Evolutionary conservation across 2,797 vertebrate species (phyloP), one percentile per base, ranked within the genome.

Genomic region (Hafferia zeledoni): DNA sequence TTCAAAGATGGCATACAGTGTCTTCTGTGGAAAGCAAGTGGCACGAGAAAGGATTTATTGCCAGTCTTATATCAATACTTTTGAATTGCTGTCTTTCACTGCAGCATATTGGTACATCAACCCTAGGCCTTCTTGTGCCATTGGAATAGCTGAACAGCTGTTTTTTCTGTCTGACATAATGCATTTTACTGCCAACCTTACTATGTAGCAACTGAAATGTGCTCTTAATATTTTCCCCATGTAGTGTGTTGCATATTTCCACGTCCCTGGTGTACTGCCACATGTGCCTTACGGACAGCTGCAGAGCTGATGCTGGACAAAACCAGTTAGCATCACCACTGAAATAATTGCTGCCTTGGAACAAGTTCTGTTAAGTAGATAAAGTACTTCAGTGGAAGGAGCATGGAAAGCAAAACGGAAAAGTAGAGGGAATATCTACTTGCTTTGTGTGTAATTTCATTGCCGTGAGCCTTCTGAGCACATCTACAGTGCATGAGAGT

Each of bases 331-430:
- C 71, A 50, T 50, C 23, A 27, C 64, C 43, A 14, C 0, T 44
- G 69, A 69, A 78, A 69, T 63, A 86, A 57, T 71, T 61, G 50
- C 1, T 87, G 78, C 52, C 50, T 75, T 76, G 50, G 47, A 90
- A 37, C 55, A 43, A 61, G 55, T 46, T 82, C 47, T 82, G 11
- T 33, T 57, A 39, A 47, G 46, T 12, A 72, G 53, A 56, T 63
- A 55, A 70, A 85, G 49, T 52, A n/a, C 47, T 95, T 77, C 55
- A 77, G 31, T 67, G 60, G 31, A 61, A 84, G 50, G 56, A 79
- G 33, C 0, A 0, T 33, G 39, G 11, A 41, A 64, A 70, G 44
- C 3, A 2, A 80, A 76, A 60, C 44, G 33, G 33, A 24, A 35
- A 8, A 71, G 50, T 1, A 47, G 35, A 72, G 33, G 31, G 35